Percentiles rank a stretch among this genome's conserved stretches.
phyloP scores from a whole-genome alignment of 2,113 vertebrate species.

The Rynchops niger region DNA sequence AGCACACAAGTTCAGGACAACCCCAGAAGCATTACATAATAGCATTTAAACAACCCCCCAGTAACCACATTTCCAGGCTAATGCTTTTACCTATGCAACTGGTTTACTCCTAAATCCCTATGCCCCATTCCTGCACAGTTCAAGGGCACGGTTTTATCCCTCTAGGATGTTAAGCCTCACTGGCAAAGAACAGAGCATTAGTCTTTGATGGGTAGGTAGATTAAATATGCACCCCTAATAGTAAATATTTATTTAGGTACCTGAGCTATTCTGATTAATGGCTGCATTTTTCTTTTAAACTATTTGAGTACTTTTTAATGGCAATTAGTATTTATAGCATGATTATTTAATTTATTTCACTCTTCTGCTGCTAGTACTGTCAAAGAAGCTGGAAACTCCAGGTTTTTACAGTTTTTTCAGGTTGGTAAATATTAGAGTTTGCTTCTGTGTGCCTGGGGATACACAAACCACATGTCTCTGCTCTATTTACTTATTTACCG shows the following conservation, averaged over 20 bases:
- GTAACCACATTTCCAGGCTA: too few relatives aligned
- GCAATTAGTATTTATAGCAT: conserved; percentile 61
- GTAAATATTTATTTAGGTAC: conserved; percentile 72
- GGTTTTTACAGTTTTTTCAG: conserved; percentile 1
- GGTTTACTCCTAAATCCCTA: too few relatives aligned
- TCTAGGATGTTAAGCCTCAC: neutral
- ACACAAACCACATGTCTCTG: conserved; percentile 1
- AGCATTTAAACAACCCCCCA: too few relatives aligned
- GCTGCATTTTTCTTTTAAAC: conserved; percentile 68
- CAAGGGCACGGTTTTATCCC: too few relatives aligned
- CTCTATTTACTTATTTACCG: conserved; percentile 68
- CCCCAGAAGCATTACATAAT: neutral
- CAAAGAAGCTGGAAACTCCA: conserved; percentile 29
- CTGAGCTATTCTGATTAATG: conserved; percentile 68
- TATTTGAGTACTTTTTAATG: conserved; percentile 68
- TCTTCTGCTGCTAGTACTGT: conserved; percentile 38
- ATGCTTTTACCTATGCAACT: too few relatives aligned
- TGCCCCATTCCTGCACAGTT: too few relatives aligned
- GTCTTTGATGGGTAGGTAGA: conserved; percentile 63
- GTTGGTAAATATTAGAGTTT: too few relatives aligned
- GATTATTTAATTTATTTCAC: conserved; percentile 68
- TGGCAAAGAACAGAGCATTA: conserved; percentile 44
- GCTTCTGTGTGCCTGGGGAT: too few relatives aligned
- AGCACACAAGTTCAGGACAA: neutral
- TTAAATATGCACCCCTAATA: conserved; percentile 60